These are phyloP conservation scores for Myotis davidii DNA, from an alignment of 2,113 vertebrate species.

Conservation along the genomic window DNA sequence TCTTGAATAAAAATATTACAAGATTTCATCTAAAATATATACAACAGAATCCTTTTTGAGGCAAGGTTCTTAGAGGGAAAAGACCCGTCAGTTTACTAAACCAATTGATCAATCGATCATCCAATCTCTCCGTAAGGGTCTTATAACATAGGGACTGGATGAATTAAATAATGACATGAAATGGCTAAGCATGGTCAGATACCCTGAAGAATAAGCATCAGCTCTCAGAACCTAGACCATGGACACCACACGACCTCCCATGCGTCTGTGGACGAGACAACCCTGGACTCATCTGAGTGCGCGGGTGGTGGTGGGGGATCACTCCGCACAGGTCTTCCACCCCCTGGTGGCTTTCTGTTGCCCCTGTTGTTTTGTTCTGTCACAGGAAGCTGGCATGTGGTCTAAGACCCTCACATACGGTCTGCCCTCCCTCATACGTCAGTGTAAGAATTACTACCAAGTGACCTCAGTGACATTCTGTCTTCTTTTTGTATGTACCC, in stretches of 20 bases:
- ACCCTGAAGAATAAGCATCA: neutral
- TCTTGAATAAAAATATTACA: slow-evolving; percentile 13
- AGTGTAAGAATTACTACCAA: neutral
- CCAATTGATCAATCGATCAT: neutral
- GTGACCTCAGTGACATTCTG: neutral
- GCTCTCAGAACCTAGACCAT: neutral
- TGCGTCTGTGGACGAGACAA: neutral
- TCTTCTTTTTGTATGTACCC: neutral
- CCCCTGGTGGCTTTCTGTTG: neutral
- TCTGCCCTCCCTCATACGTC: neutral
- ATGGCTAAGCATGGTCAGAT: neutral
- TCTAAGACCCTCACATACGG: neutral
- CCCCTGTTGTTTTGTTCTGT: neutral
- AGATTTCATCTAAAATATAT: slow-evolving; percentile 17
- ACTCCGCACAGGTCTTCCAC: neutral
- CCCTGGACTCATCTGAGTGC: neutral
- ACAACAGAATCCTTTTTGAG: neutral
- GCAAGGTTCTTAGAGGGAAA: neutral
- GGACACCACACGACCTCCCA: neutral
- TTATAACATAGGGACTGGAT: no score
- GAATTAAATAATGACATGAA: neutral
- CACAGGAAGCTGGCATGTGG: neutral
- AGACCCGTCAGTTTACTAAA: neutral
- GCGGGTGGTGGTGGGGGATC: no score
- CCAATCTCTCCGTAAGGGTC: neutral